These are phyloP conservation scores for Caranx melampygus DNA, from an alignment of 2,113 vertebrate species.

Conservation along the genomic window DNA sequence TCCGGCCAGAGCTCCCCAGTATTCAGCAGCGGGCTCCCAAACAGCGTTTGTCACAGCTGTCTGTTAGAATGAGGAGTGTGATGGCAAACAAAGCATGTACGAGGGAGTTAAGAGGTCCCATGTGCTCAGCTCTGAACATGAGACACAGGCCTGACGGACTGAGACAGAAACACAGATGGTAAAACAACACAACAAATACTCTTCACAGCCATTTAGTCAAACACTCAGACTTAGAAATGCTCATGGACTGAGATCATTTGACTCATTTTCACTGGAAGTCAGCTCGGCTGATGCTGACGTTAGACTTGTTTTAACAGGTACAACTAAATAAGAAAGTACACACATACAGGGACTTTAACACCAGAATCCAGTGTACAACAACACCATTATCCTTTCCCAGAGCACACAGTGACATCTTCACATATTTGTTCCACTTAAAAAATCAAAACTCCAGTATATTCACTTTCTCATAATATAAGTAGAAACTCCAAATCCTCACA, in stretches of 20 bases:
- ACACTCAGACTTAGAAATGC: not conserved
- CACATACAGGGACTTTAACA: not conserved
- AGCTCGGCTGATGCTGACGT: not conserved
- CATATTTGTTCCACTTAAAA: not conserved
- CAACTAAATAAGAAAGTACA: too few relatives aligned
- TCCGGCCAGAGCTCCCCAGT: not conserved
- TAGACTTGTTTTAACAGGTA: not conserved
- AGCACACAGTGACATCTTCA: not conserved
- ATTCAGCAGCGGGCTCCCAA: slow-evolving; percentile 34
- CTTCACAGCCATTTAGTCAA: not conserved
- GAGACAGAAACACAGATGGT: slow-evolving; percentile 2
- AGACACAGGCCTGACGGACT: slow-evolving; percentile 24
- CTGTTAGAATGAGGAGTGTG: slow-evolving; percentile 42
- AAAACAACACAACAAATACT: not conserved
- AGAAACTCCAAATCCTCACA: not conserved
- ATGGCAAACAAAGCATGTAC: slow-evolving; percentile 51
- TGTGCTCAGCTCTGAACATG: slow-evolving; percentile 26
- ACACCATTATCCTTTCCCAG: not conserved
- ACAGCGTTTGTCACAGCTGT: slow-evolving; percentile 61
- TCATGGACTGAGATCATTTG: not conserved
- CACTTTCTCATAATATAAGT: not conserved
- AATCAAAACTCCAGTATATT: not conserved
- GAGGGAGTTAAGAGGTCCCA: slow-evolving; percentile 40
- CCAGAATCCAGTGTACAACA: not conserved
- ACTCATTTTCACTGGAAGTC: not conserved